Conservation (phyloP, 2,888 invertebrate genomes). For the Chalcosyrphus nemorum region DNA sequence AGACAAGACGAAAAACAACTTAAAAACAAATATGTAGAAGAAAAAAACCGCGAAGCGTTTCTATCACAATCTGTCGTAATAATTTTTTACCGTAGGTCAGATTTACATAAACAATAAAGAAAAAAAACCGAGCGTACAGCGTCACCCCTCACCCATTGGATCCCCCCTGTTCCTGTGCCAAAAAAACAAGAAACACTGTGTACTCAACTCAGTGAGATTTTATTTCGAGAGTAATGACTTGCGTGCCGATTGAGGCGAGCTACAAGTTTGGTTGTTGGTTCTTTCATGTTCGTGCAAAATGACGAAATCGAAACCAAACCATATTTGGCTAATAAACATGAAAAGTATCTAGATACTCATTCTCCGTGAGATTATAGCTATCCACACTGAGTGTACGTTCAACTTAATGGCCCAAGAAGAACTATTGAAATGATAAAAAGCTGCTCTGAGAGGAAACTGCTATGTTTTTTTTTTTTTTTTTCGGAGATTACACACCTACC, state of each 20-base stretch:
- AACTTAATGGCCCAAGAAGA: neutral
- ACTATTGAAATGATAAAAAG: neutral
- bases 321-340: conserved; percentile 2
- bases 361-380: neutral
- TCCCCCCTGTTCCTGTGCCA: neutral
- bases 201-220: neutral
- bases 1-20: neutral
- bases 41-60: neutral
- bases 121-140: neutral
- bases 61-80: conserved; percentile 6
- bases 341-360: neutral
- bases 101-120: conserved; percentile 11
- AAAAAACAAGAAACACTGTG: neutral
- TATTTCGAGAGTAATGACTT: neutral
- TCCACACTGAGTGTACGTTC: neutral
- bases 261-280: neutral
- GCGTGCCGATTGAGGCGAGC: neutral
- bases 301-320: neutral
- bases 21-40: no score
- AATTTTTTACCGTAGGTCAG: conserved; percentile 13
- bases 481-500: neutral
- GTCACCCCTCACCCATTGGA: no score
- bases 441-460: no score
- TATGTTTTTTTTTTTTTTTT: neutral
- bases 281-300: neutral